Evolutionary conservation across 2,113 vertebrate species (phyloP), one percentile per base, ranked within the genome.

Genomic region (Phoxinus phoxinus): DNA sequence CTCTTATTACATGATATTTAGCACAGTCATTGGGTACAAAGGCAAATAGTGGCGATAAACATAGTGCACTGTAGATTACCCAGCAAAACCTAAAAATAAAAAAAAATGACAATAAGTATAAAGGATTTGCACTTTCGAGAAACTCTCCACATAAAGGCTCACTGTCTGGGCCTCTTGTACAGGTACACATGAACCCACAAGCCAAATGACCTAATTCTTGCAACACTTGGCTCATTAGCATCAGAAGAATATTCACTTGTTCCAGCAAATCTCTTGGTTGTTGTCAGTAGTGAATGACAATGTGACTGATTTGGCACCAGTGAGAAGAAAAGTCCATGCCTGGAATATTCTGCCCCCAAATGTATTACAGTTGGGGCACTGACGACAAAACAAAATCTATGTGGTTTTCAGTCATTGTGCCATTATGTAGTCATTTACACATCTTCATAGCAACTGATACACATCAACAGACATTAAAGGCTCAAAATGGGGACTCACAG

Each of bases 41-140:
- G 93, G 93, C 93, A 93, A 92, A 91, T 59, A 87, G 88, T 90
- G 90, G 93, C 94, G 90, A 89, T 85, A 90, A 93, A 92, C 84
- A 51, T 51, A 90, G 87, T 65, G 69, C 88, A 86, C 75, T 56
- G 63, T 17, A 41, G 69, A 6, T 25, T 84, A 48, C 78, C 61
- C 21, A 89, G 7, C 75, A 75, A 84, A 83, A 75, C 17, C 4
- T 5, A 17, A 15, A 51, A 51, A 17, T 17, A 3, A 41, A 25
- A 89, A 88, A 76, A 69, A 13, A 44, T 58, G 32, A 27, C 46
- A 25, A 3, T 1, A 67, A 67, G 30, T 19, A 41, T 32, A 51
- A 69, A 17, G 17, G 51, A 79, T 59, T 41, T 37, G 32, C 44
- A 56, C 21, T 79, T 56, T 58, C 0, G 9, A 58, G 41, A 75